Evolutionary conservation across 2,888 invertebrate species (phyloP).

Genomic region (Hemaris fuciformis): DNA sequence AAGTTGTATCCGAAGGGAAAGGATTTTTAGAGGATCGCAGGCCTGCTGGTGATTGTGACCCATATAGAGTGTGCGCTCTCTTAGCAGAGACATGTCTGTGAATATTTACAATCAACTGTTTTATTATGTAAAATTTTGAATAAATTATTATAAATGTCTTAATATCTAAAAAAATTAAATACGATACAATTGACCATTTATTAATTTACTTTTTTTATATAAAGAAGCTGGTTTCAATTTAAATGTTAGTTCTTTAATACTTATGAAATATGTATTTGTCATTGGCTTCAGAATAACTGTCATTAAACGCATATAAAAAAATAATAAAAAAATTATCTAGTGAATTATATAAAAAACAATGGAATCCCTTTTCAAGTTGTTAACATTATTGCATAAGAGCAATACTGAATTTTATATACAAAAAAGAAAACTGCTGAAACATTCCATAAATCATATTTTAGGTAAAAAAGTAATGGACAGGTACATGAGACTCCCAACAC

Average conservation of each 20-base stretch:
- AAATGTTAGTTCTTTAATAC: too few species aligned
- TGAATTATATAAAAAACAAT: slow-evolving; percentile 1
- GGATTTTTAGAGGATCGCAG: slow-evolving; percentile 97
- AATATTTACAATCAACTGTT: not conserved
- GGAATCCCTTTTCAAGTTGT: not conserved
- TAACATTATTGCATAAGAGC: not conserved
- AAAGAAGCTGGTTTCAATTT: too few species aligned
- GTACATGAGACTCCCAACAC: slow-evolving; percentile 81
- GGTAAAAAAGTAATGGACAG: slow-evolving; percentile 74
- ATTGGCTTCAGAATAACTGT: not conserved
- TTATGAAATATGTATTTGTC: too few species aligned
- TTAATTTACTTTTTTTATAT: too few species aligned
- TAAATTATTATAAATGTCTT: too few species aligned
- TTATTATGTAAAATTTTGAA: too few species aligned
- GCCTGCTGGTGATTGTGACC: slow-evolving; percentile 95
- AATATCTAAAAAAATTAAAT: too few species aligned
- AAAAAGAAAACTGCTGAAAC: slow-evolving; percentile 54
- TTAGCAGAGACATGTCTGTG: slow-evolving; percentile 55
- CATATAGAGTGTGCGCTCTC: slow-evolving; percentile 84
- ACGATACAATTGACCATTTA: too few species aligned
- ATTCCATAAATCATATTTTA: slow-evolving; percentile 71
- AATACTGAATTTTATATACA: slow-evolving; percentile 9
- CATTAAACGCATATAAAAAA: not conserved
- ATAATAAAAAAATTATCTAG: not conserved
- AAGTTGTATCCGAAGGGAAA: slow-evolving; percentile 90